A percentile compares a stretch with the other conserved stretches of the same genome.
Evolutionary conservation across 2,113 vertebrate genomes (phyloP).

Genomic region (Tricholaema leucomelas): DNA sequence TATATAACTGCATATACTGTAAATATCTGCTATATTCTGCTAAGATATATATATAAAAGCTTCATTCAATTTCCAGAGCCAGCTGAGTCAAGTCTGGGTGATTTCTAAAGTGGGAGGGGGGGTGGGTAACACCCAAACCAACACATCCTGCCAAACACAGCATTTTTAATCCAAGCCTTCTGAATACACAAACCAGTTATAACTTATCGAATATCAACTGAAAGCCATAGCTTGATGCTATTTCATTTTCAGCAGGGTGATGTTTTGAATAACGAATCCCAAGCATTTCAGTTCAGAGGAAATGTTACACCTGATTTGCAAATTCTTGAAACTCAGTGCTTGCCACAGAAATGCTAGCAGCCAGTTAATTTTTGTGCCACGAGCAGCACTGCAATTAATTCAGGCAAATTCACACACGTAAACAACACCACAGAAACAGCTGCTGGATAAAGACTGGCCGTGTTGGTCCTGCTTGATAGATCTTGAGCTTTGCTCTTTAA

Average conservation of each 20-base stretch:
- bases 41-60: no score
- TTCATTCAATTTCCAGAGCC: no score
- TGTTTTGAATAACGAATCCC: neutral
- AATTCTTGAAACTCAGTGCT: neutral
- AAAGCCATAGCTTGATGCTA: neutral
- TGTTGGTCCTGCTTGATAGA: neutral
- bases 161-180: no score
- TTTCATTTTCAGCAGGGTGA: neutral
- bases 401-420: slow-evolving; percentile 19
- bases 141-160: no score
- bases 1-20: no score
- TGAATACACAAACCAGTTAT: neutral
- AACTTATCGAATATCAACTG: neutral
- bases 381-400: slow-evolving; percentile 27
- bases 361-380: neutral
- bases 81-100: no score
- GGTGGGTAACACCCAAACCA: no score
- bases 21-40: no score
- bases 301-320: slow-evolving; percentile 28
- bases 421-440: slow-evolving; percentile 22
- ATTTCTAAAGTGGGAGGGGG: no score
- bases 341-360: neutral
- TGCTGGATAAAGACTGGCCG: neutral
- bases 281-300: neutral
- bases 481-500: neutral